Evolutionary conservation across 2,797 vertebrate genomes (phyloP), one percentile per base, ranked within the genome.

Genomic region (Takifugu rubripes): DNA sequence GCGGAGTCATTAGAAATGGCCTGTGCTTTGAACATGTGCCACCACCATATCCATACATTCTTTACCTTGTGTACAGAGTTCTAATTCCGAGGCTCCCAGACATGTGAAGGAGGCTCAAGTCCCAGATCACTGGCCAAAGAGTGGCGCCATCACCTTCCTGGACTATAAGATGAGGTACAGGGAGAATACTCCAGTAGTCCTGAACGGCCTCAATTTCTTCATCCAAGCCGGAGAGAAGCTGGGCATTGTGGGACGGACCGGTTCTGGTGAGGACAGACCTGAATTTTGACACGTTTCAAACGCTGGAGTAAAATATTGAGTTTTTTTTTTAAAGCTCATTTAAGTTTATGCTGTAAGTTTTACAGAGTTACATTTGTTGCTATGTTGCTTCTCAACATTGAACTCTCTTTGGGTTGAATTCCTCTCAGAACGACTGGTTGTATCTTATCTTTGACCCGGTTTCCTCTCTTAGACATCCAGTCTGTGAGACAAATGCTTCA

Each of bases 201-300:
- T 95, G 3, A 71, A 89, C 0, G 68, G 78, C 14, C 80, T 96
- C 48, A 66, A 90, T 40, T 59, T 93, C 56, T 25, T n/a, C 56
- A 91, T 93, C 61, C 61, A 29, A 2, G 76, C 85, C 17, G 79
- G 77, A 60, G 90, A 95, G 86, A 93, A 91, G n/a, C 68, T 94
- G 5, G 93, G 92, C 29, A 93, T 94, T n/a, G 90, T 94, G 25
- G 93, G 93, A 81, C 89, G 91, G 64, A 93, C 90, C 0, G 87
- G 87, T 10, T 95, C 92, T 12, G 93, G 91, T 94, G 81, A 87
- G 29, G n/a, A 46, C 1, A 6, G 9, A 2, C 3, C 7, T 16
- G 15, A 17, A 17, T 6, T 45, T 45, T 16, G 17, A 9, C 15
- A 1, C 43, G 1, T n/a, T 43, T 16, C 15, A 45, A 9, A 45